These are phyloP conservation scores for Platalea minor DNA, from an alignment of 2,797 vertebrate species.

Conservation along the genomic window DNA sequence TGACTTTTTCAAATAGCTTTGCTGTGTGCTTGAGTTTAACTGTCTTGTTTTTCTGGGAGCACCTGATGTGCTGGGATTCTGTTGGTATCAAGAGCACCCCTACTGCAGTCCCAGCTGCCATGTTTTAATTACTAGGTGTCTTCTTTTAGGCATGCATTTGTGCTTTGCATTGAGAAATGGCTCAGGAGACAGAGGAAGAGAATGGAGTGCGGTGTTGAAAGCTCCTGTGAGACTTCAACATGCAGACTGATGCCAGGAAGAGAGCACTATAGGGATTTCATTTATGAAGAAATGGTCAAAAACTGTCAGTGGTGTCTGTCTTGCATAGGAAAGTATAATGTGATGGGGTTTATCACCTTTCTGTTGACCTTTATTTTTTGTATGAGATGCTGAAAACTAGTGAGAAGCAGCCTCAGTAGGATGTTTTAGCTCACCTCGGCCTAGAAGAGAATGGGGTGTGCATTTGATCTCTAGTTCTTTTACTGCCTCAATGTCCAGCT, in stretches of 20 bases:
- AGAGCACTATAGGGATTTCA: not conserved
- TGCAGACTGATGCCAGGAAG: not conserved
- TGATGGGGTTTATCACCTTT: not conserved
- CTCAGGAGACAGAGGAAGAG: not conserved
- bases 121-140: not conserved
- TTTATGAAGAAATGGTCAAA: not conserved
- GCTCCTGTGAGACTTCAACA: not conserved
- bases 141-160: not conserved
- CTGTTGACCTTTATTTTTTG: not conserved
- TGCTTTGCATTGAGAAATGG: not conserved
- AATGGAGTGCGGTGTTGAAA: not conserved
- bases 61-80: not conserved
- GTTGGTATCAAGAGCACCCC: not conserved
- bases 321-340: not conserved
- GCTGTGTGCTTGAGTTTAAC: not conserved
- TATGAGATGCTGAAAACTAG: not conserved
- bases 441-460: not conserved
- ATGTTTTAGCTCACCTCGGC: not conserved
- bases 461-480: not conserved
- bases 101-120: not conserved
- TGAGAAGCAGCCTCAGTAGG: not conserved
- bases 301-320: not conserved
- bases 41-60: not conserved
- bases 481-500: not conserved
- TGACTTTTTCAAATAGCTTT: not conserved